A percentile compares a stretch with the other conserved stretches of the same genome.
phyloP scores from a whole-genome alignment of 2,797 vertebrate species.

The Discoglossus pictus region DNA sequence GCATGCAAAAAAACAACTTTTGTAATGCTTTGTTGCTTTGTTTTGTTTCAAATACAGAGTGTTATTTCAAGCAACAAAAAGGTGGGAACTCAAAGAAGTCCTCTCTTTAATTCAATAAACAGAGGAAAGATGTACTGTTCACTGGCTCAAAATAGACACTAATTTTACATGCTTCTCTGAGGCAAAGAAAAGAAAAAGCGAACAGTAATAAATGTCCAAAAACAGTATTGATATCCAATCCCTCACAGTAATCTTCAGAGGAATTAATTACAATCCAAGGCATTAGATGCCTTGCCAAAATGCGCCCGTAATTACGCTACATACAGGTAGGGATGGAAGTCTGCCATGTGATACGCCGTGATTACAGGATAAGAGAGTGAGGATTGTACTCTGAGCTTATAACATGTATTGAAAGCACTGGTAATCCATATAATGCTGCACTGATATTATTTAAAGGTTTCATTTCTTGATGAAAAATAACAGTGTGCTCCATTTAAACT shows the following conservation, averaged over 20 bases:
- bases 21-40: too few relatives aligned
- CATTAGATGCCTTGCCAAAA: conserved; percentile 61
- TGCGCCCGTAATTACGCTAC: conserved; percentile 53
- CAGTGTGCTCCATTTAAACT: too few relatives aligned
- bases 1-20: too few relatives aligned
- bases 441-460: conserved; percentile 75
- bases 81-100: conserved; percentile 63
- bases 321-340: conserved; percentile 63
- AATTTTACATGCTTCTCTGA: conserved; percentile 61
- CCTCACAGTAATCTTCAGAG: conserved; percentile 64
- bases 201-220: conserved; percentile 63
- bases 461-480: conserved; percentile 64
- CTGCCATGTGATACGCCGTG: conserved; percentile 63
- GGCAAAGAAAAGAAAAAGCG: conserved; percentile 64
- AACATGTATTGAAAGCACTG: conserved; percentile 70
- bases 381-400: conserved; percentile 67
- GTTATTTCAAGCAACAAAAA: conserved; percentile 60
- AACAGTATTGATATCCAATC: conserved; percentile 58
- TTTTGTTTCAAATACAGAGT: conserved; percentile 56
- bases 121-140: conserved; percentile 58
- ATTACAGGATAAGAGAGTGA: conserved; percentile 67
- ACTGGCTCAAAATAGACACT: conserved; percentile 60
- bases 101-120: conserved; percentile 55
- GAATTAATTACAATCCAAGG: conserved; percentile 63
- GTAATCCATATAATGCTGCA: conserved; percentile 68